phyloP scores from a whole-genome alignment of 2,113 vertebrate genomes.

The Okapia johnstoni region DNA sequence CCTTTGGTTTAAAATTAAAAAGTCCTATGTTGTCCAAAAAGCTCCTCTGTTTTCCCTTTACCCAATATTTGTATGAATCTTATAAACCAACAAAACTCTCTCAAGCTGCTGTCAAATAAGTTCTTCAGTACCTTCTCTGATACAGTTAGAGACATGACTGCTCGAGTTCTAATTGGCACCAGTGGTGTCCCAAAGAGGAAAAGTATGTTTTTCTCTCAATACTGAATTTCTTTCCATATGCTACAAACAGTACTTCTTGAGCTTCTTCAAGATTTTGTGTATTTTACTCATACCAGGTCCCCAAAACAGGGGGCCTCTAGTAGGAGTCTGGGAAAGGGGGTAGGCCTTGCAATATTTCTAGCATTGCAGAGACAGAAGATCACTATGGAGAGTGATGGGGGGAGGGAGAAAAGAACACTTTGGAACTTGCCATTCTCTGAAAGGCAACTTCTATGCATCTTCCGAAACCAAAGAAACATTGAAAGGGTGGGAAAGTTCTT shows the following conservation, averaged over 20 bases:
- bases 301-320: not conserved
- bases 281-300: not conserved
- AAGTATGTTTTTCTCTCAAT: not conserved
- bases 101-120: not conserved
- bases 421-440: not conserved
- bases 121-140: not conserved
- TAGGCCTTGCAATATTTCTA: not conserved
- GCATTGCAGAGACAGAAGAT: no score
- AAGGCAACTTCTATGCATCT: not conserved
- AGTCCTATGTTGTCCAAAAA: not conserved
- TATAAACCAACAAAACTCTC: not conserved
- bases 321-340: not conserved
- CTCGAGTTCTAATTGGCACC: not conserved
- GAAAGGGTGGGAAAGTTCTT: not conserved
- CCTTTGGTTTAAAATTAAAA: not conserved
- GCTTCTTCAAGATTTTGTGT: not conserved
- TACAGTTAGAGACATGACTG: not conserved
- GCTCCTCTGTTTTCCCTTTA: not conserved
- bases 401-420: not conserved
- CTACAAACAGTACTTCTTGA: not conserved
- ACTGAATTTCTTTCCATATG: not conserved
- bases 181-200: not conserved
- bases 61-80: not conserved
- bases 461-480: not conserved
- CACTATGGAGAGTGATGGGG: fast-evolving